Percentiles rank a stretch among this genome's conserved stretches.
Conservation (phyloP, 2,797 vertebrate species). For the Apogon hyalosoma region DNA sequence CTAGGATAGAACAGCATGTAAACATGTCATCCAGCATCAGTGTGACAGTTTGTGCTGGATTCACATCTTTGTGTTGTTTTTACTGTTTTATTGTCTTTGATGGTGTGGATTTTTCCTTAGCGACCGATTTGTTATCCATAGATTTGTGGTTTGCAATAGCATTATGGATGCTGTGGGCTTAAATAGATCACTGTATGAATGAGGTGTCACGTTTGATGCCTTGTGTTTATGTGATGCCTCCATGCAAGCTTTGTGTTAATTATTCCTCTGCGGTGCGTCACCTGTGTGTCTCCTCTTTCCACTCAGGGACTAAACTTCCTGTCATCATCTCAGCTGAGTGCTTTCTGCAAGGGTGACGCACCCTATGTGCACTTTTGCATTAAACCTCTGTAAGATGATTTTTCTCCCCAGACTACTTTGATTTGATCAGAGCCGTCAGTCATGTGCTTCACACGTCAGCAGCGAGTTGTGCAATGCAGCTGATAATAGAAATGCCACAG, state of each 20-base stretch:
- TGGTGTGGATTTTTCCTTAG: too few relatives aligned
- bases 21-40: neutral
- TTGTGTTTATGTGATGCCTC: slow-evolving; percentile 11
- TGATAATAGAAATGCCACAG: slow-evolving; percentile 4
- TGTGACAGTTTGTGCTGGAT: neutral
- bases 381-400: slow-evolving; percentile 2
- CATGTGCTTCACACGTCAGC: slow-evolving; percentile 6
- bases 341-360: neutral
- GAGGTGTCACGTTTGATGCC: slow-evolving; percentile 8
- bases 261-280: slow-evolving; percentile 38
- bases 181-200: slow-evolving; percentile 1
- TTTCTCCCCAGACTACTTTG: slow-evolving; percentile 5
- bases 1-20: neutral
- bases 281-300: slow-evolving; percentile 35
- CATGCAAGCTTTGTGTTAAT: slow-evolving; percentile 40
- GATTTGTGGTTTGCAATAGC: neutral
- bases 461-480: slow-evolving; percentile 12
- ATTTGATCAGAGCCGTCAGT: slow-evolving; percentile 5
- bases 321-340: slow-evolving; percentile 35
- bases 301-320: slow-evolving; percentile 61
- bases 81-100: too few relatives aligned
- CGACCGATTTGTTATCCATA: neutral
- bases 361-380: slow-evolving; percentile 21
- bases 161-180: neutral
- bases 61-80: neutral